Base-by-base conservation (phyloP, 1,140 invertebrate species). In the Acyrthosiphon pisum region DNA sequence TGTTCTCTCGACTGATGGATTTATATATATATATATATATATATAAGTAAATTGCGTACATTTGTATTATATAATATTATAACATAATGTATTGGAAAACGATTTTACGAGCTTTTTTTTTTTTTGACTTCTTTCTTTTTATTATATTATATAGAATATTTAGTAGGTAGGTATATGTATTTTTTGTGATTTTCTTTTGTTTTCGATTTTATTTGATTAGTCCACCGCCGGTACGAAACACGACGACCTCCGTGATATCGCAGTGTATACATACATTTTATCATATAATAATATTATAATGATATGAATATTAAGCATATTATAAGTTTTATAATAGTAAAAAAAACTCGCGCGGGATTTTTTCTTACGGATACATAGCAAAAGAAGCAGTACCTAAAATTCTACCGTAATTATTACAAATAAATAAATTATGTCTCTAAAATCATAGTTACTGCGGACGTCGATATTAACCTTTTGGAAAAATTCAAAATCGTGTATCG, bases 1-100 rank as follows among this genome's bases (percentile, higher is more conserved):
- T 88, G n/a, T 88, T 46, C 30, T 88, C n/a, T 89, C 48, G 48
- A 89, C 84, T 87, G 84, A 87, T 48, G 84, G 44, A 87, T 44
- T 26, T 87, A 37, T 48, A 87, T 48, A 86, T 83, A 46, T 87
- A 46, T 46, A 87, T 46, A 87, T 87, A 48, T 87, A 87, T 46
- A 48, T n/a, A 48, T n/a, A 46, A 48, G 30, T 48, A 87, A 46
- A 26, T 30, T 18, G 30, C 84, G 23, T 87, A 35, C 11, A 68
- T 68, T 2, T 68, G 14, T 68, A 68, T 68, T 68, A 68, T 68
- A 68, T 60, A 60, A 30, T 50, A 22, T 50, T 68, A 68, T 68
- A 68, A 68, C 60, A 68, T 68, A 68, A 68, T 68, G 60, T 68
- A 68, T n/a, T 6, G 14, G 18, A 48, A 87, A 46, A 46, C 26